phyloP scores from a whole-genome alignment of 2,797 vertebrate species.

The Argentina silus region DNA sequence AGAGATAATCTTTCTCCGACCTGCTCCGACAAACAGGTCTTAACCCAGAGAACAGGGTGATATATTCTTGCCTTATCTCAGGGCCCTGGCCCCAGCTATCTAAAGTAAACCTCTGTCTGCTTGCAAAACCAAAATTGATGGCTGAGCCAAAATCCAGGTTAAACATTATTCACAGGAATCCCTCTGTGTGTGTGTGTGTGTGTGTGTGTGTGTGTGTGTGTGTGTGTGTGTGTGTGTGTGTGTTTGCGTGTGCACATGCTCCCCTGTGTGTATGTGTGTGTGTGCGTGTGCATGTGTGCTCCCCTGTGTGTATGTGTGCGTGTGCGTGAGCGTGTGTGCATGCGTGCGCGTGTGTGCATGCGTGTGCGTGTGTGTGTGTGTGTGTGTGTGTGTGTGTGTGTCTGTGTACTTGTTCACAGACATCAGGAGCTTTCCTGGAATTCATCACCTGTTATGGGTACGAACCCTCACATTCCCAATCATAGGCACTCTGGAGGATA shows the following conservation, averaged over 20 bases:
- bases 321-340: conserved; percentile 2
- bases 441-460: conserved; percentile 57
- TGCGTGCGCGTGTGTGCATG: neutral
- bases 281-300: too few species aligned
- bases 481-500: conserved; percentile 19
- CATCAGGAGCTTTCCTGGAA: conserved; percentile 56
- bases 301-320: too few species aligned
- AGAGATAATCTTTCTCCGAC: too few species aligned
- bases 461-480: conserved; percentile 55
- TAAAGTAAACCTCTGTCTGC: conserved; percentile 69
- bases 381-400: conserved; percentile 11
- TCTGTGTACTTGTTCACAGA: conserved; percentile 26
- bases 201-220: conserved; percentile 2
- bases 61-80: conserved; percentile 66
- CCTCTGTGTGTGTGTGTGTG: too few species aligned
- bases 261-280: too few species aligned
- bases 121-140: conserved; percentile 60
- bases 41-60: conserved; percentile 42
- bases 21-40: conserved; percentile 57
- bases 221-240: conserved; percentile 1
- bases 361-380: conserved; percentile 22
- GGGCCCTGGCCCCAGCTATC: conserved; percentile 56
- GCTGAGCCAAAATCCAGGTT: conserved; percentile 61
- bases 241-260: too few species aligned
- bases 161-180: conserved; percentile 74